phyloP scores from a whole-genome alignment of 2,888 invertebrate species.

The Cosmia pyralina region DNA sequence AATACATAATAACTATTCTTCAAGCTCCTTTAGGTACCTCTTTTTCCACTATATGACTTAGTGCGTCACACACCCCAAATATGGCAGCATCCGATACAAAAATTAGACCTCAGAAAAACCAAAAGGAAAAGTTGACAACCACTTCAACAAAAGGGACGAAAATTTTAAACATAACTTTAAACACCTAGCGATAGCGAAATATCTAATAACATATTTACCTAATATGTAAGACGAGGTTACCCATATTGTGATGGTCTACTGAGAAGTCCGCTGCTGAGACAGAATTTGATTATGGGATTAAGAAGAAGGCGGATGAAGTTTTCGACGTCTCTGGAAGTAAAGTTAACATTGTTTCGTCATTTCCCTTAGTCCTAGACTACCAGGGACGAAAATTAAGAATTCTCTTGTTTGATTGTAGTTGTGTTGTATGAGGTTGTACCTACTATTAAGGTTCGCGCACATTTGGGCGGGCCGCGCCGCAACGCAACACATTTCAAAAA shows the following conservation, averaged over 20 bases:
- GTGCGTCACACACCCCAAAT: slow-evolving; percentile 11
- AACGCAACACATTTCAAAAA: background rate
- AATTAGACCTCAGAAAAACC: slow-evolving; percentile 3
- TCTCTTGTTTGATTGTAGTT: background rate
- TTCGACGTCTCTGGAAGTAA: background rate
- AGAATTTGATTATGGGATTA: background rate
- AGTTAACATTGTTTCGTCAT: background rate
- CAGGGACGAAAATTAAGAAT: background rate
- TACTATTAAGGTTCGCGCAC: background rate
- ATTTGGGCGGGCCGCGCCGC: background rate
- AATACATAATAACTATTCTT: background rate
- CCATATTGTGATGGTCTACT: background rate
- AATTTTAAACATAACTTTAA: background rate
- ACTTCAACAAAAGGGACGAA: background rate
- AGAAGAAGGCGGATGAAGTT: background rate
- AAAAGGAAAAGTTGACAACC: background rate
- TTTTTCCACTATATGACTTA: background rate
- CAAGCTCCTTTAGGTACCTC: background rate
- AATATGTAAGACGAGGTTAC: background rate
- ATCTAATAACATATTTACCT: background rate
- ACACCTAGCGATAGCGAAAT: background rate
- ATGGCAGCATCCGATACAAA: background rate
- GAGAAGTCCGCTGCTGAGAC: background rate
- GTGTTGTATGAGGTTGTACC: background rate
- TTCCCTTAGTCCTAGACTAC: background rate